Conservation (phyloP, 2,888 invertebrate genomes). For the Vanessa cardui region DNA sequence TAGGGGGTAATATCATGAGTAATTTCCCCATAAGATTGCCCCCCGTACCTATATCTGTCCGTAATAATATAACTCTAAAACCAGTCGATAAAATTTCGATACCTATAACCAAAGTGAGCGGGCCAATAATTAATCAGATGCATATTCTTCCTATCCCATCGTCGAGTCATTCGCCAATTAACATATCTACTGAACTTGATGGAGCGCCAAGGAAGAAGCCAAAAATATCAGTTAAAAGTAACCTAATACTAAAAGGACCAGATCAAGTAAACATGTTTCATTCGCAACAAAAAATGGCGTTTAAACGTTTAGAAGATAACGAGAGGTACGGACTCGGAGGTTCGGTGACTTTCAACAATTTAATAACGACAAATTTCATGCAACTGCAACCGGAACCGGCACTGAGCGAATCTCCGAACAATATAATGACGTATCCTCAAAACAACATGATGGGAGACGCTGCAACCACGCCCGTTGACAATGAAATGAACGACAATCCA, state of each 20-base stretch:
- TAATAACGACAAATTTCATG: conserved; percentile 77
- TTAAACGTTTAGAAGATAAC: conserved; percentile 70
- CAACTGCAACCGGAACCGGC: conserved; percentile 69
- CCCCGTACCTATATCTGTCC: conserved; percentile 58
- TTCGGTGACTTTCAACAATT: conserved; percentile 75
- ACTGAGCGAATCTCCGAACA: conserved; percentile 66
- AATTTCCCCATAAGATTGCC: conserved; percentile 73
- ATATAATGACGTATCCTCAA: conserved; percentile 65
- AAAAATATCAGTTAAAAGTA: conserved; percentile 80
- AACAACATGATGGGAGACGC: conserved; percentile 62
- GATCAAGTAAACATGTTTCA: conserved; percentile 79
- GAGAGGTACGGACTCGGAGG: conserved; percentile 69
- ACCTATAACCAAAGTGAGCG: conserved; percentile 65
- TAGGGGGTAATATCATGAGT: conserved; percentile 69
- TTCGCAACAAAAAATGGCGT: conserved; percentile 78
- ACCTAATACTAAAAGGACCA: conserved; percentile 76
- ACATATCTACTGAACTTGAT: conserved; percentile 59
- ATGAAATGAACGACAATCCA: conserved; percentile 56
- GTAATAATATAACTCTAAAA: conserved; percentile 70
- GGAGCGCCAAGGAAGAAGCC: conserved; percentile 74
- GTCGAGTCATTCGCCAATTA: conserved; percentile 69
- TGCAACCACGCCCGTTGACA: conserved; percentile 64
- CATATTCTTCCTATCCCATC: conserved; percentile 74
- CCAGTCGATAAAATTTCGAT: conserved; percentile 69
- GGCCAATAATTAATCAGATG: conserved; percentile 72